A percentile compares a stretch with the other conserved stretches of the same genome.
These are phyloP conservation scores for Trachelus troglodyta DNA, from an alignment of 2,888 invertebrate genomes.

Conservation along the genomic window DNA sequence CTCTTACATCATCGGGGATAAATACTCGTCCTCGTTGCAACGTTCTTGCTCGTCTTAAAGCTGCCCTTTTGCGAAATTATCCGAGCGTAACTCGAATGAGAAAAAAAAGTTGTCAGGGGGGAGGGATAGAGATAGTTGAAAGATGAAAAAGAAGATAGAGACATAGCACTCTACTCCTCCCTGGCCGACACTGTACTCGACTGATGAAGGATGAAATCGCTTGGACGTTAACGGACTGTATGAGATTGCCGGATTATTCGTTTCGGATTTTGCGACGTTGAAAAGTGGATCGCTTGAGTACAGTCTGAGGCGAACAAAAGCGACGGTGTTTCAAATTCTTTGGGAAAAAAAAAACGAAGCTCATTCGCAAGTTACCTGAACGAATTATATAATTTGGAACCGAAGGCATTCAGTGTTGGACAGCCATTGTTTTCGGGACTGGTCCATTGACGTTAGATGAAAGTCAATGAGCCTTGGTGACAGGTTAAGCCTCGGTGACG, in stretches of 20 bases:
- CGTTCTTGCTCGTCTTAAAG: conserved; percentile 23
- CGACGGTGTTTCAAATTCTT: not conserved
- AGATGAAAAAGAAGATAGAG: not conserved
- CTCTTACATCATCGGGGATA: conserved; percentile 38
- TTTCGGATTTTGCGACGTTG: not conserved
- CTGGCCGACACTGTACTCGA: not conserved
- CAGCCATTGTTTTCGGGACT: too few species aligned
- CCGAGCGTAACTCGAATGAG: not conserved
- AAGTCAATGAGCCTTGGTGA: not conserved
- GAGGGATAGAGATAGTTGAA: not conserved
- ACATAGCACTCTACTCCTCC: not conserved
- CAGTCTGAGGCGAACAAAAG: not conserved
- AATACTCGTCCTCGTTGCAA: conserved; percentile 34
- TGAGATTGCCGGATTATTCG: not conserved
- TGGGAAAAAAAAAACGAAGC: not conserved
- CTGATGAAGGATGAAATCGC: not conserved
- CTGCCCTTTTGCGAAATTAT: not conserved
- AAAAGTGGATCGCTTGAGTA: not conserved
- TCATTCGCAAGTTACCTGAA: not conserved
- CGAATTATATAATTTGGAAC: not conserved
- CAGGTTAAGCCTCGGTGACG: not conserved
- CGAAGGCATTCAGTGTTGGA: not conserved
- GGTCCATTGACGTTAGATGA: not conserved
- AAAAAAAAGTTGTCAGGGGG: not conserved
- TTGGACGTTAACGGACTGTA: not conserved